phyloP scores from a whole-genome alignment of 2,888 invertebrate genomes.

The Aricia artaxerxes region DNA sequence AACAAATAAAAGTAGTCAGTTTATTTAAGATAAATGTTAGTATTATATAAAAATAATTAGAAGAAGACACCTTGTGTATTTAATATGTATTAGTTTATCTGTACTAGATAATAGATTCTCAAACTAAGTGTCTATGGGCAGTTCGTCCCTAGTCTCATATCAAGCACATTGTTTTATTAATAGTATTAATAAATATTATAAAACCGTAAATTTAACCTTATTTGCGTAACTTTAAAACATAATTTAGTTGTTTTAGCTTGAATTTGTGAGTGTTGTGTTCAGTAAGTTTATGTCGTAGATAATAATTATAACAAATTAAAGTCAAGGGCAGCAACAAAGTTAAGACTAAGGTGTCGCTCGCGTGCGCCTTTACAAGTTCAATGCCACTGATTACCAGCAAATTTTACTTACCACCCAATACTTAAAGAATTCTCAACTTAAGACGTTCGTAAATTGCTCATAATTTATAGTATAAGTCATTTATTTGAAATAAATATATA shows the following conservation, averaged over 20 bases:
- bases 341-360: constrained; percentile 1
- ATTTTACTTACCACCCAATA: not conserved
- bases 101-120: no score
- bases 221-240: not conserved
- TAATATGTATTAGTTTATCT: no score
- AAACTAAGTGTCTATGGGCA: no score
- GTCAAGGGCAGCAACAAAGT: constrained; percentile 3
- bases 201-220: not conserved
- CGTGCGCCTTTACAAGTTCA: not conserved
- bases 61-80: no score
- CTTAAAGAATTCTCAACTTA: not conserved
- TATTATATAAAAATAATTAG: no score
- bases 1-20: no score
- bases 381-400: not conserved
- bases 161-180: no score
- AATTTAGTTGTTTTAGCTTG: not conserved
- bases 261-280: not conserved
- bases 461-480: not conserved
- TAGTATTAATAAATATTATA: not conserved
- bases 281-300: not conserved
- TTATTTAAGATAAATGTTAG: no score
- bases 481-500: no score
- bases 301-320: constrained; percentile 10
- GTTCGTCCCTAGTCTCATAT: no score
- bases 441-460: not conserved